A percentile compares a stretch with the other conserved stretches of the same genome.
phyloP scores from a whole-genome alignment of 1,140 invertebrate genomes.

The Conus ventricosus region DNA sequence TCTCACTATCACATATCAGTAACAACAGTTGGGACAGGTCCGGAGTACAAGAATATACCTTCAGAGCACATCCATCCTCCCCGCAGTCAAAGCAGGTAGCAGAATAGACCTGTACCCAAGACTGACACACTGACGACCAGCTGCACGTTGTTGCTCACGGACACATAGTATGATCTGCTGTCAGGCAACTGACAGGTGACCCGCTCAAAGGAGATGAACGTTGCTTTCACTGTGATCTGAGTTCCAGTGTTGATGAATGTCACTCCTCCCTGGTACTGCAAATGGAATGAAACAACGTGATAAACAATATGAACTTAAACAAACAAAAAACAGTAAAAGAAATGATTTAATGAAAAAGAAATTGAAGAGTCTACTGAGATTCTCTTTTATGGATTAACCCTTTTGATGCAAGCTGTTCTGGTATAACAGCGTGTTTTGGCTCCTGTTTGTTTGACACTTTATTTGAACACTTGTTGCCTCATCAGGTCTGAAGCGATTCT shows the following conservation, averaged over 20 bases:
- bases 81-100: conserved; percentile 38
- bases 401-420: no score
- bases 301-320: neutral
- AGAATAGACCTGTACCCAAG: conserved; percentile 34
- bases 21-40: no score
- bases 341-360: no score
- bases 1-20: no score
- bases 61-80: conserved; percentile 19
- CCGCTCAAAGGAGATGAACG: conserved; percentile 39
- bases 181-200: conserved; percentile 37
- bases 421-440: no score
- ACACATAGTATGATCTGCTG: conserved; percentile 23
- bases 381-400: no score
- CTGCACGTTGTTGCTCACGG: conserved; percentile 27
- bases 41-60: conserved; percentile 28
- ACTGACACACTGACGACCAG: conserved; percentile 10
- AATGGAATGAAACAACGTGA: neutral
- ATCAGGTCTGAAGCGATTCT: no score
- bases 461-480: no score
- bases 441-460: no score
- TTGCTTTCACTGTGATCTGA: conserved; percentile 6
- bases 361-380: no score
- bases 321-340: no score
- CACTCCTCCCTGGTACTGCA: conserved; percentile 26
- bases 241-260: conserved; percentile 33